These are phyloP conservation scores for Indicator maculatus DNA, from an alignment of 2,113 vertebrate genomes.

Conservation along the genomic window DNA sequence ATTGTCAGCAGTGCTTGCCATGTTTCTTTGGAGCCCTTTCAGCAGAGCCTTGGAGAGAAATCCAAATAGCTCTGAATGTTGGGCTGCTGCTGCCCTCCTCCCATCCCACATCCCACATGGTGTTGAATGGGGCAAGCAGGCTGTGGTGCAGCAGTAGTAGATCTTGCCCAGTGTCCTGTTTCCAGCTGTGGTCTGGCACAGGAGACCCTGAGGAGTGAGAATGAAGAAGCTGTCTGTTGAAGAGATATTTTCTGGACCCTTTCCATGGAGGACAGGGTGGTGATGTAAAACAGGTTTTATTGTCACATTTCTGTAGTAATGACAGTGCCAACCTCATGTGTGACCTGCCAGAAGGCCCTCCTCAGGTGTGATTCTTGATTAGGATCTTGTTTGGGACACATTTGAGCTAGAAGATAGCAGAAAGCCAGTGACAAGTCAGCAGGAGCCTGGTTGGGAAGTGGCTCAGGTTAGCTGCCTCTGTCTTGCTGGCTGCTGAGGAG, in stretches of 20 bases:
- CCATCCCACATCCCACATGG: background rate
- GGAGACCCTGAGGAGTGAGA: background rate
- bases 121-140: background rate
- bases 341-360: background rate
- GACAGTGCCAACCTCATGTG: background rate
- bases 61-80: background rate
- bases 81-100: rapidly evolving
- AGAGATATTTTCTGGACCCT: background rate
- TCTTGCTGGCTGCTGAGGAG: background rate
- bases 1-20: background rate
- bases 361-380: background rate
- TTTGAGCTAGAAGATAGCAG: background rate
- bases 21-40: background rate
- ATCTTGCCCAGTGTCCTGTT: background rate
- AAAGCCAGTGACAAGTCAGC: background rate
- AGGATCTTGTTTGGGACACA: background rate
- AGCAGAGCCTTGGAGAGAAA: background rate
- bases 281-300: background rate
- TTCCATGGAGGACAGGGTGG: background rate
- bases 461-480: background rate
- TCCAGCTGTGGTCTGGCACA: background rate
- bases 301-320: background rate
- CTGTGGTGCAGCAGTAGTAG: background rate
- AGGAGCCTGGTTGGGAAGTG: background rate
- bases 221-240: background rate